A percentile compares a stretch with the other conserved stretches of the same genome.
These are phyloP conservation scores for Meloidogyne chitwoodi DNA, from an alignment of 1,140 invertebrate species.

Conservation along the genomic window DNA sequence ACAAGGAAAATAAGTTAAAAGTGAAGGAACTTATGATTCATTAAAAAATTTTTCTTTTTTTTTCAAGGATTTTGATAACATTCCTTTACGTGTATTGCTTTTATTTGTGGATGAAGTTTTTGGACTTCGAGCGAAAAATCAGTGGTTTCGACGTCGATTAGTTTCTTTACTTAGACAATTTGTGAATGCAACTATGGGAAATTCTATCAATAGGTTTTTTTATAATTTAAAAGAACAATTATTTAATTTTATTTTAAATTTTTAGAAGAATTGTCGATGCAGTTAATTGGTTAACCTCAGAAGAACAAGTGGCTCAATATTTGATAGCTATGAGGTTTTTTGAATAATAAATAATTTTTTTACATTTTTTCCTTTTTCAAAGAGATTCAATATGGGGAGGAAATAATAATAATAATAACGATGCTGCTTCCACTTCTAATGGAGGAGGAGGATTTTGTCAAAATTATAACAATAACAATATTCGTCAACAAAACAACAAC, in stretches of 20 bases:
- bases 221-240: background rate
- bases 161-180: conserved; percentile 76
- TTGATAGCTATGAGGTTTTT: conserved; percentile 74
- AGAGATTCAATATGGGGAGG: conserved; percentile 11
- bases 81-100: conserved; percentile 79
- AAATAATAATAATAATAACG: conserved; percentile 4
- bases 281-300: conserved; percentile 81
- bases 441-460: conserved; percentile 60
- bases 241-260: background rate
- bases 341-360: conserved; percentile 12
- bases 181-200: conserved; percentile 75
- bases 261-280: conserved; percentile 78
- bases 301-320: conserved; percentile 82
- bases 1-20: too few relatives aligned
- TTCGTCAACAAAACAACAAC: too few relatives aligned
- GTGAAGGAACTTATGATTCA: too few relatives aligned
- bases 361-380: background rate
- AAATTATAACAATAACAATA: too few relatives aligned
- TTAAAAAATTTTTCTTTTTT: background rate
- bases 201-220: conserved; percentile 71
- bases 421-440: conserved; percentile 60
- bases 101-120: conserved; percentile 85
- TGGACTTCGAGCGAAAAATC: conserved; percentile 78
- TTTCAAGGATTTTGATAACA: conserved; percentile 67
- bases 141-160: conserved; percentile 78